Evolutionary conservation across 2,888 invertebrate genomes (phyloP).

Genomic region (Xanthorhoe designata): DNA sequence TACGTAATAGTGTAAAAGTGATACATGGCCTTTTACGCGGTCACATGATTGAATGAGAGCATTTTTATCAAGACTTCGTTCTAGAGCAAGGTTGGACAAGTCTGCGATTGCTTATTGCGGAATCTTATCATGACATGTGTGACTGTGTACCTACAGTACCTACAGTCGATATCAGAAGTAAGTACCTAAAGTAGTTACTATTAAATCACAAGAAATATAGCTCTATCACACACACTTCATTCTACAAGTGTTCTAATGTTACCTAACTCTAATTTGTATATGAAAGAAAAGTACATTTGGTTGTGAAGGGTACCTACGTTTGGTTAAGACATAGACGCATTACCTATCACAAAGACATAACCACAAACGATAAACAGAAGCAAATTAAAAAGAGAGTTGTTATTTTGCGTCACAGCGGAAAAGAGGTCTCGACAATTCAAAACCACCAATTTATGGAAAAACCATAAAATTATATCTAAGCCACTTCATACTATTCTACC

Average conservation of each 20-base stretch:
- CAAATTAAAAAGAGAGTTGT: no score
- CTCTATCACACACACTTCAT: not conserved
- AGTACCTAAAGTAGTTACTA: not conserved
- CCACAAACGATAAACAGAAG: no score
- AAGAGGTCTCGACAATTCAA: not conserved
- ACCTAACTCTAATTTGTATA: no score
- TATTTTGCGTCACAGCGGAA: no score
- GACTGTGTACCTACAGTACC: no score
- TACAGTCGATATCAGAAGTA: conserved; percentile 5
- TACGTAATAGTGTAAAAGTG: conserved; percentile 34
- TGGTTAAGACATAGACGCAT: no score
- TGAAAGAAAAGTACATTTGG: not conserved
- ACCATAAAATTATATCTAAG: not conserved
- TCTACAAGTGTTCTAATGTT: not conserved
- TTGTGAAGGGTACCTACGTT: not conserved
- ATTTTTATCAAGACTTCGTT: conserved; percentile 47
- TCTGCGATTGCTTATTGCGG: conserved; percentile 58
- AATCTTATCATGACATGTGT: conserved; percentile 47
- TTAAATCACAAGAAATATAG: not conserved
- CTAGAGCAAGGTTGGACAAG: conserved; percentile 53
- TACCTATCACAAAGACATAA: no score
- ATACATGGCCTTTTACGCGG: conserved; percentile 19
- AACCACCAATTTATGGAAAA: not conserved
- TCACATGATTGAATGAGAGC: conserved; percentile 36
- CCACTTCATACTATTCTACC: not conserved